Evolutionary conservation across 1,140 invertebrate species (phyloP).

Genomic region (Hydropsyche tenuis): DNA sequence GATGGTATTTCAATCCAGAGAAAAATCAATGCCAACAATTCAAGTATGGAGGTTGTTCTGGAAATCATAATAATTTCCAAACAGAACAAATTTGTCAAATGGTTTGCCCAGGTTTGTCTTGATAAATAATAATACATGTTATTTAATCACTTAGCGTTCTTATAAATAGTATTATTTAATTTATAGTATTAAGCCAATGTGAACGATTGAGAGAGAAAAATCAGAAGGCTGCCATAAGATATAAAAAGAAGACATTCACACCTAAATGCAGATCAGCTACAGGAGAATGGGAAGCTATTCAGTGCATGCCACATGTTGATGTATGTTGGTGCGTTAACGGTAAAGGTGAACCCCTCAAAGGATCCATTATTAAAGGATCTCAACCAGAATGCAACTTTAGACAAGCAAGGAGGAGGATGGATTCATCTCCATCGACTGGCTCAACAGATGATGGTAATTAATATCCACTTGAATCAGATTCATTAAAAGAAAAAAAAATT

Average conservation of each 20-base stretch:
- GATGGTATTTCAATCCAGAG: constrained; percentile 81
- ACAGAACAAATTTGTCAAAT: constrained; percentile 81
- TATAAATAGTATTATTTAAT: constrained; percentile 4
- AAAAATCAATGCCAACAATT: constrained; percentile 78
- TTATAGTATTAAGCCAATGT: constrained; percentile 75
- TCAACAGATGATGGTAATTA: constrained; percentile 50
- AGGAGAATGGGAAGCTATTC: constrained; percentile 80
- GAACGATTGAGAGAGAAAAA: constrained; percentile 80
- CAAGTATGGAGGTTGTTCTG: constrained; percentile 73
- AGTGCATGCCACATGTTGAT: constrained; percentile 78
- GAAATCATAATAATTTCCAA: constrained; percentile 90
- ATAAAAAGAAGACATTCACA: constrained; percentile 74
- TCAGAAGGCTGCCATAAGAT: constrained; percentile 69
- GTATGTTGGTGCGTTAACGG: constrained; percentile 87
- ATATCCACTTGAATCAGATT: background rate
- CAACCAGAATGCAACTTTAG: constrained; percentile 78
- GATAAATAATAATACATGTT: background rate
- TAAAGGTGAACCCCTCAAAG: constrained; percentile 79
- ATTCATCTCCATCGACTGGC: constrained; percentile 17
- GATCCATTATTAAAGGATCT: constrained; percentile 73
- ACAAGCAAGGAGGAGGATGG: constrained; percentile 67
- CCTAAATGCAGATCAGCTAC: constrained; percentile 74
- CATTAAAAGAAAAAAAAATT: constrained; percentile 4
- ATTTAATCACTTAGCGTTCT: background rate
- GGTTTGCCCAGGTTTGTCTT: constrained; percentile 74